Evolutionary conservation across 2,888 invertebrate species (phyloP).

Genomic region (Hoplodrina ambigua): DNA sequence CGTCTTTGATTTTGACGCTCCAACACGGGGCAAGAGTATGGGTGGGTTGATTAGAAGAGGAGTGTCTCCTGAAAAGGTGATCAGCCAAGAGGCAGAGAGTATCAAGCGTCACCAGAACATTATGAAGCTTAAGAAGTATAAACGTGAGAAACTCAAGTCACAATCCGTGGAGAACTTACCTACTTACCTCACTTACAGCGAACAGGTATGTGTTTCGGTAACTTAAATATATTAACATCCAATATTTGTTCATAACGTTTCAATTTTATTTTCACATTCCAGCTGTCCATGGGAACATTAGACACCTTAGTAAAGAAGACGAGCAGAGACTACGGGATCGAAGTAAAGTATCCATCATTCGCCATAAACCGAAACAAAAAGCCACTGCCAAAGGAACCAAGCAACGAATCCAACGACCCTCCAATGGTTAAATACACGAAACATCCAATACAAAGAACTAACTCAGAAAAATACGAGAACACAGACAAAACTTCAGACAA

Average conservation of each 20-base stretch:
- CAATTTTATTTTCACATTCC: conserved; percentile 39
- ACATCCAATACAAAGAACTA: conserved; percentile 75
- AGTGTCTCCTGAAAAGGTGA: conserved; percentile 78
- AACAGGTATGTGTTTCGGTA: conserved; percentile 87
- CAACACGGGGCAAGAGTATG: conserved; percentile 80
- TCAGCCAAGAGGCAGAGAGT: conserved; percentile 78
- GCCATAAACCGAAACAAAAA: conserved; percentile 64
- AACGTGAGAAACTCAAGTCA: conserved; percentile 71
- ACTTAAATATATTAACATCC: neutral
- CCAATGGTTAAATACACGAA: conserved; percentile 75
- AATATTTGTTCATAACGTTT: neutral
- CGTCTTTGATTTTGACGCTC: conserved; percentile 79
- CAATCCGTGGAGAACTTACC: conserved; percentile 94
- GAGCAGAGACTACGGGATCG: conserved; percentile 72
- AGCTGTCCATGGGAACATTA: conserved; percentile 92
- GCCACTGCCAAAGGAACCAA: conserved; percentile 48
- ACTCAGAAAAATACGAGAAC: conserved; percentile 77
- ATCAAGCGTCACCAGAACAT: conserved; percentile 77
- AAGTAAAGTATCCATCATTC: conserved; percentile 76
- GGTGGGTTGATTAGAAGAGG: conserved; percentile 78
- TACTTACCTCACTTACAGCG: conserved; percentile 93
- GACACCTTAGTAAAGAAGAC: conserved; percentile 87
- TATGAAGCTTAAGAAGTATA: conserved; percentile 68
- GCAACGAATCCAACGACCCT: conserved; percentile 71
- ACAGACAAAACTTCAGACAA: conserved; percentile 70